Evolutionary conservation across 2,797 vertebrate species (phyloP).

Genomic region (Phoebastria nigripes): DNA sequence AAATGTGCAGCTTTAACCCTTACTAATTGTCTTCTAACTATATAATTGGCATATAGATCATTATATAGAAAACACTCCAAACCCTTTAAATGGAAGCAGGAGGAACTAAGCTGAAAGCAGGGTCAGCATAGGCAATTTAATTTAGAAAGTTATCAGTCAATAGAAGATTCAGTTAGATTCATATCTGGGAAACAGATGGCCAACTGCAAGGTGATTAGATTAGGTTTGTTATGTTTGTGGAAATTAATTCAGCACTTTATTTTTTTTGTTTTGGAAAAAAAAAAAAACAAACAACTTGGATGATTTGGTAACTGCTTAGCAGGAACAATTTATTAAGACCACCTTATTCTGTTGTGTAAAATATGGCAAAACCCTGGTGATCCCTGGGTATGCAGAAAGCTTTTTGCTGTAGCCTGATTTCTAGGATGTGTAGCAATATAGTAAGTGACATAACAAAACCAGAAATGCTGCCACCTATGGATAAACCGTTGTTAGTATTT

Average conservation of each 20-base stretch:
- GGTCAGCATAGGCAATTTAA: constrained; percentile 50
- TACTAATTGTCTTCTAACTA: background rate
- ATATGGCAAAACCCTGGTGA: background rate
- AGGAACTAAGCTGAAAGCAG: constrained; percentile 31
- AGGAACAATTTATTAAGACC: constrained; percentile 16
- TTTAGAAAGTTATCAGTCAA: constrained; percentile 63
- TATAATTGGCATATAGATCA: background rate
- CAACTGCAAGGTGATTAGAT: constrained; percentile 67
- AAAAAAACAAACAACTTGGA: background rate
- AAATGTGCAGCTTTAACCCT: background rate
- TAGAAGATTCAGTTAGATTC: constrained; percentile 56
- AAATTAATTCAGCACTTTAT: constrained; percentile 77
- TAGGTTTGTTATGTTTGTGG: constrained; percentile 66
- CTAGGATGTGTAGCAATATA: background rate
- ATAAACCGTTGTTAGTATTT: background rate
- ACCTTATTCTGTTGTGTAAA: constrained; percentile 19
- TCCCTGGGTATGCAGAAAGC: background rate
- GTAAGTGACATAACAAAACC: background rate
- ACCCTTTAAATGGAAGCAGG: background rate
- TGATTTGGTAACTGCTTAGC: constrained; percentile 32
- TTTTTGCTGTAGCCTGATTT: background rate
- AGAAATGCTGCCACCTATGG: constrained; percentile 46
- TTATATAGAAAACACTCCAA: background rate
- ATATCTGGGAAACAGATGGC: constrained; percentile 74
- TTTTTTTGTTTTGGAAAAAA: background rate